phyloP scores from a whole-genome alignment of 2,797 vertebrate species.

The Hydrocynus forskahlii region DNA sequence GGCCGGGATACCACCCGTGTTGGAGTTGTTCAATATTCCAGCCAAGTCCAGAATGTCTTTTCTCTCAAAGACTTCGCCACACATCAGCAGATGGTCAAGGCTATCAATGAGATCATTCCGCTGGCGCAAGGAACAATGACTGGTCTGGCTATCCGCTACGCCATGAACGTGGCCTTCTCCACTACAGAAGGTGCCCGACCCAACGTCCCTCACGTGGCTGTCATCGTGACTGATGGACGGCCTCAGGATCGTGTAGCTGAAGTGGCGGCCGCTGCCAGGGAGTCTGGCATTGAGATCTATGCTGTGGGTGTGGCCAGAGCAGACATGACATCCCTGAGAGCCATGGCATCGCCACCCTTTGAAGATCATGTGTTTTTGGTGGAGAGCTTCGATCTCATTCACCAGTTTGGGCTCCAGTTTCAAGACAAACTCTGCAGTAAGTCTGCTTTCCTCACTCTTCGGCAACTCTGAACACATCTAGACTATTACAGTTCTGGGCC shows the following conservation, averaged over 20 bases:
- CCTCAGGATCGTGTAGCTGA: constrained; percentile 95
- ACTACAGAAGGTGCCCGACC: constrained; percentile 85
- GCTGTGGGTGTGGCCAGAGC: constrained; percentile 94
- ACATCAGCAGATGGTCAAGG: constrained; percentile 84
- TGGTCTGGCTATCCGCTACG: constrained; percentile 92
- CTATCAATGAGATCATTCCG: constrained; percentile 89
- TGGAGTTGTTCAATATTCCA: constrained; percentile 95
- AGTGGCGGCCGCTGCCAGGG: constrained; percentile 88
- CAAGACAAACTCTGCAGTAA: constrained; percentile 90
- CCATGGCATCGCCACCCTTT: constrained; percentile 92
- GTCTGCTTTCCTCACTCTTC: not conserved
- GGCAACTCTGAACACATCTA: not conserved
- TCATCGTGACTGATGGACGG: constrained; percentile 93
- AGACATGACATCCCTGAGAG: constrained; percentile 90
- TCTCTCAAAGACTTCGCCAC: constrained; percentile 86
- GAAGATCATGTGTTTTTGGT: constrained; percentile 96
- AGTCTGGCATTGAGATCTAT: constrained; percentile 91
- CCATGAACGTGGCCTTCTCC: constrained; percentile 91
- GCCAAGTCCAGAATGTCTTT: constrained; percentile 95
- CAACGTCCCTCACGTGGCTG: constrained; percentile 86
- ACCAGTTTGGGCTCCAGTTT: constrained; percentile 94
- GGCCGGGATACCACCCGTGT: constrained; percentile 86
- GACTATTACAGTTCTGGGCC: too few species aligned
- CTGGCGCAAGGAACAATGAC: constrained; percentile 98
- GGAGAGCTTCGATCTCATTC: constrained; percentile 93